Evolutionary conservation across 2,113 vertebrate species (phyloP).

Genomic region (Galbula dea): DNA sequence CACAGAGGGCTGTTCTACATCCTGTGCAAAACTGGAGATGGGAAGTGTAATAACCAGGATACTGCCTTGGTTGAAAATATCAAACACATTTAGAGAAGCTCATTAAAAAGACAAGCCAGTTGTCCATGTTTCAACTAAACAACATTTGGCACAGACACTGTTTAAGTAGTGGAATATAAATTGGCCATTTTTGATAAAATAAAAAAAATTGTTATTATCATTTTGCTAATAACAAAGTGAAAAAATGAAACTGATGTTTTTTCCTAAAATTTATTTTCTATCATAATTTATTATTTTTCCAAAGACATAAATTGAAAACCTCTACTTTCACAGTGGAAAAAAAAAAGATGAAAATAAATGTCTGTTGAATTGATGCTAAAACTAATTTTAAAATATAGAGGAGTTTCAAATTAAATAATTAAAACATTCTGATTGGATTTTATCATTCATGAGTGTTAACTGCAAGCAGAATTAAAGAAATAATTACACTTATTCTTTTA

Average conservation of each 20-base stretch:
- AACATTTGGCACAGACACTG: background rate
- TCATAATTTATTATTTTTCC: background rate
- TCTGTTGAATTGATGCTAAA: background rate
- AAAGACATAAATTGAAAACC: background rate
- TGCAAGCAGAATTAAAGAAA: background rate
- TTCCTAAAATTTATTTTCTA: background rate
- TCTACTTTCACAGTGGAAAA: background rate
- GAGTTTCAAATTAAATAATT: background rate
- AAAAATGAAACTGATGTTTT: background rate
- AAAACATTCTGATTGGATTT: background rate
- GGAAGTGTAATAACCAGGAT: background rate
- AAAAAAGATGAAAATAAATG: background rate
- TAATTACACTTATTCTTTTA: background rate
- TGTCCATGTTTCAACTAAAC: background rate
- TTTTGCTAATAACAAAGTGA: background rate
- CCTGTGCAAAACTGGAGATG: background rate
- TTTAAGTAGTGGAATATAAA: background rate
- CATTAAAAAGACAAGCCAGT: background rate
- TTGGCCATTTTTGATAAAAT: background rate
- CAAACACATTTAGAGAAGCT: fast-evolving
- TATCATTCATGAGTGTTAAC: background rate
- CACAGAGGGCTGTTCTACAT: background rate
- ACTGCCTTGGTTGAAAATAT: background rate
- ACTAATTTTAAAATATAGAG: background rate
- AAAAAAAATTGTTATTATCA: background rate